These are phyloP conservation scores for Heliocidaris tuberculata DNA, from an alignment of 35 echinoderm and acorn worm species.

Conservation along the genomic window DNA sequence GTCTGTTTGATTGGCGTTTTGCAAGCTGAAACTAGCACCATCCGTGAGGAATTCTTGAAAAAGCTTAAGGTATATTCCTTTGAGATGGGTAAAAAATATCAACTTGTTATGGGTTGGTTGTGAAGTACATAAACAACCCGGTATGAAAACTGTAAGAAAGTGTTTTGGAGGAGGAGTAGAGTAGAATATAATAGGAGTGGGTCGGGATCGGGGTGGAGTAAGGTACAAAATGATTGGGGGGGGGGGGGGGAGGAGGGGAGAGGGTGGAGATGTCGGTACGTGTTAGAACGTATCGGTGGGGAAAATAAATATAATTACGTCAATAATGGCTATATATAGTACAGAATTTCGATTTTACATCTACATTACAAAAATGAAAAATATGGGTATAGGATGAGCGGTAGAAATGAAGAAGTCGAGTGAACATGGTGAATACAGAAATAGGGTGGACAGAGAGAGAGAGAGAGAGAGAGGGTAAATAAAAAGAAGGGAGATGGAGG, in stretches of 20 bases:
- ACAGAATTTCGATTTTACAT: not conserved
- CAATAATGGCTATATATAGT: not conserved
- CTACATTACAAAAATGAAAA: not conserved
- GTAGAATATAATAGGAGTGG: not conserved
- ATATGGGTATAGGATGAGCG: too few relatives aligned
- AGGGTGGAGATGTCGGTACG: too few relatives aligned
- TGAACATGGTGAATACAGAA: not conserved
- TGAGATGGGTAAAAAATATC: not conserved
- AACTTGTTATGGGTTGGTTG: conserved; percentile 9
- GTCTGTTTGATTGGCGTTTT: conserved; percentile 13
- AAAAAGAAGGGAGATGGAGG: not conserved
- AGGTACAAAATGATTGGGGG: not conserved
- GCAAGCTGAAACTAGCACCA: not conserved
- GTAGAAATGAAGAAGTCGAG: too few relatives aligned
- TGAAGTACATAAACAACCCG: not conserved
- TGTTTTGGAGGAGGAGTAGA: not conserved
- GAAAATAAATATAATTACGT: not conserved
- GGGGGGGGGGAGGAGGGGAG: too few relatives aligned
- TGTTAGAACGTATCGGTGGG: not conserved
- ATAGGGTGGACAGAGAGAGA: not conserved
- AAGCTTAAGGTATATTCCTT: not conserved
- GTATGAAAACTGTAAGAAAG: not conserved
- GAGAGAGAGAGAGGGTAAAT: not conserved
- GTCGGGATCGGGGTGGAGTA: not conserved
- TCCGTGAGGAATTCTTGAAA: conserved; percentile 18